Base-by-base conservation (phyloP, 2,113 vertebrate species). In the Callocephalon fimbriatum region DNA sequence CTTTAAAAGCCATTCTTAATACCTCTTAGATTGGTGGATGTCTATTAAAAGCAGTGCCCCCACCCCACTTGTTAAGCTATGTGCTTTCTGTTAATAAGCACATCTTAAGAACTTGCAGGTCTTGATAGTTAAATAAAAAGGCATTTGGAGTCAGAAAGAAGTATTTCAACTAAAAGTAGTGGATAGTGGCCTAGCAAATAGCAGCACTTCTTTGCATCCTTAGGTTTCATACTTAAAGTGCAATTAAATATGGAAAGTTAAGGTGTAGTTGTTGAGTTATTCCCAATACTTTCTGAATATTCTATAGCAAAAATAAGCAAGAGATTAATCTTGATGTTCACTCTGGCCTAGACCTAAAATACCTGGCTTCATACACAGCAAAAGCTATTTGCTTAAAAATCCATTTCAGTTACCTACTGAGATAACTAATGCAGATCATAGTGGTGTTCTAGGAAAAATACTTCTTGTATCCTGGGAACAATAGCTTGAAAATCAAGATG, bases 371-470 rank as follows among this genome's bases (percentile, higher is more conserved):
- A 48, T 68, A 48, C 19, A 35, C 42, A 77, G 68, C 18, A 70
- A 51, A 88, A 93, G 29, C 65, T 77, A 35, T 91, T 96, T 79
- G 17, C 84, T 79, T 82, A 82, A 85, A 96, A 94, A 91, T 93
- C 66, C 27, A 50, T 94, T 93, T 93, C 0, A 2, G 65, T 79
- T 91, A 42, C 77, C 77, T 85, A 7, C 62, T 85, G 81, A 53
- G 53, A 62, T 91, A 90, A 93, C 23, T 79, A 76, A 87, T 65
- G 45, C 2, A 2, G 38, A 72, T 90, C 48, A 44, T 67, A 72
- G 51, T 44, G 38, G 23, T 56, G 14, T 79, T 92, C 47, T 51
- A 87, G 68, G 44, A 81, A 68, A 63, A 91, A n/a, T 45, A 47
- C 19, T 81, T 32, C 23, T 70, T 88, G n/a, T 40, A 37, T 95